A percentile compares a stretch with the other conserved stretches of the same genome.
phyloP scores from a whole-genome alignment of 92 coral and sea anemone genomes.

The Pocillopora meandrina region DNA sequence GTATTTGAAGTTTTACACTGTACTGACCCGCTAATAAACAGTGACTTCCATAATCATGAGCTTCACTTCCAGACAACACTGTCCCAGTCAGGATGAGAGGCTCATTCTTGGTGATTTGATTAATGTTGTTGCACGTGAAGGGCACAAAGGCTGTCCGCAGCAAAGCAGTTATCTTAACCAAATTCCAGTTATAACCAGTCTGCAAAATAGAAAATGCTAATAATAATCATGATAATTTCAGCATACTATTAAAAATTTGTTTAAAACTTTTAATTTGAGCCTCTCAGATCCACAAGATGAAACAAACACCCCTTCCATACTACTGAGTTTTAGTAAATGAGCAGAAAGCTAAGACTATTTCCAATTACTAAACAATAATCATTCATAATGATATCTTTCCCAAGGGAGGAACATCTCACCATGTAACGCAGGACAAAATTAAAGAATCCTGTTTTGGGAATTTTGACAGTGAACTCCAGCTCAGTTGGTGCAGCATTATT shows the following conservation, averaged over 20 bases:
- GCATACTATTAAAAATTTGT: neutral
- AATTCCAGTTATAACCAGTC: conserved; percentile 77
- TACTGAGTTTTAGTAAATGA: too few relatives aligned
- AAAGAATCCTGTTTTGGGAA: conserved; percentile 80
- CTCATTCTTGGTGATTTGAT: conserved; percentile 53
- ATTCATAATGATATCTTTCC: neutral
- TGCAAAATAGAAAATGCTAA: conserved; percentile 26
- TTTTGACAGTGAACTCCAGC: conserved; percentile 54
- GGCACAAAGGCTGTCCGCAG: conserved; percentile 64
- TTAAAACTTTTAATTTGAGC: neutral
- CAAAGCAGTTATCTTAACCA: conserved; percentile 54
- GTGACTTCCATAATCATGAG: conserved; percentile 64
- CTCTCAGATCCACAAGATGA: neutral
- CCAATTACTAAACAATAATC: too few relatives aligned
- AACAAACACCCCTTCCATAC: neutral
- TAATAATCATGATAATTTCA: neutral
- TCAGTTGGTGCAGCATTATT: conserved; percentile 55
- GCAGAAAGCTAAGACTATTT: too few relatives aligned
- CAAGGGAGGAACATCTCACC: conserved; percentile 52
- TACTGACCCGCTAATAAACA: conserved; percentile 77
- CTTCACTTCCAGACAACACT: conserved; percentile 53
- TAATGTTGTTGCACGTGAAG: conserved; percentile 82
- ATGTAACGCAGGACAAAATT: conserved; percentile 70
- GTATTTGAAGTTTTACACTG: conserved; percentile 59
- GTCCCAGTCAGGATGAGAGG: conserved; percentile 44